A percentile compares a stretch with the other conserved stretches of the same genome.
These are phyloP conservation scores for Coenonympha arcania DNA, from an alignment of 2,888 invertebrate genomes.

Conservation along the genomic window DNA sequence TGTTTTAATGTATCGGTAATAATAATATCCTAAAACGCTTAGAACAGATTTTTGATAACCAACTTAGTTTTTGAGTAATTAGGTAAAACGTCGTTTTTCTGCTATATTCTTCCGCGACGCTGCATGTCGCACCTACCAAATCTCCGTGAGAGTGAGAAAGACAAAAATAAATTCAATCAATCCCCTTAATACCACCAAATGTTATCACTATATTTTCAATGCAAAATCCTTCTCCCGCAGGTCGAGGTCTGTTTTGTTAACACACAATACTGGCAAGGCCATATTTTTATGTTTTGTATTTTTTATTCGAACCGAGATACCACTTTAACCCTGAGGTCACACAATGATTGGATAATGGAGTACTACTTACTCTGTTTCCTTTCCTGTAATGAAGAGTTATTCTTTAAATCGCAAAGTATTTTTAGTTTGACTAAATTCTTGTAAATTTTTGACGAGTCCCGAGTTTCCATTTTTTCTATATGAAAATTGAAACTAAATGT, in stretches of 20 bases:
- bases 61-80: too few relatives aligned
- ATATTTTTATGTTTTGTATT: constrained; percentile 17
- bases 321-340: constrained; percentile 10
- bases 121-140: too few relatives aligned
- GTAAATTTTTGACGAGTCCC: background rate
- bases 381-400: background rate
- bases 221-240: constrained; percentile 24
- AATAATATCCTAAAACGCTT: too few relatives aligned
- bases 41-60: too few relatives aligned
- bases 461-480: too few relatives aligned
- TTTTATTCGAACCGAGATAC: constrained; percentile 14
- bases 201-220: constrained; percentile 5
- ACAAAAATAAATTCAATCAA: too few relatives aligned
- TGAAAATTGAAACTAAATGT: too few relatives aligned
- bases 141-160: too few relatives aligned
- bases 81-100: too few relatives aligned
- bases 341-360: constrained; percentile 2
- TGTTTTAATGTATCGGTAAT: too few relatives aligned
- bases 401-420: background rate
- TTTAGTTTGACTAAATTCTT: background rate
- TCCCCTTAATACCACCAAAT: too few relatives aligned
- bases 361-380: background rate
- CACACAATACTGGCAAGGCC: constrained; percentile 30
- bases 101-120: too few relatives aligned
- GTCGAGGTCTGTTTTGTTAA: constrained; percentile 33